phyloP scores from a whole-genome alignment of 2,888 invertebrate species.

The Byasa hedistus region DNA sequence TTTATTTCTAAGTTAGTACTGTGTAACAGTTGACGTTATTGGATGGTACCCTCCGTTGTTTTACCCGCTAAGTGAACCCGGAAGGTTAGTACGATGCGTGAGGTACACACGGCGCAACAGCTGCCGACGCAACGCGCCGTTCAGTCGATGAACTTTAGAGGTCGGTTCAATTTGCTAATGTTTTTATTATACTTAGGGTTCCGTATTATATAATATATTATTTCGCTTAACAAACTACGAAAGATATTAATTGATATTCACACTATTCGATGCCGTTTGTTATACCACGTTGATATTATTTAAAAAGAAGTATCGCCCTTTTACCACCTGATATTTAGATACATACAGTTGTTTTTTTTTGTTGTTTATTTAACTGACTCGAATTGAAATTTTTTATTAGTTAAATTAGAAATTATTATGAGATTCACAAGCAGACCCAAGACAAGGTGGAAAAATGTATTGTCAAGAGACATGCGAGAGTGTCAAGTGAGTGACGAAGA shows the following conservation, averaged over 20 bases:
- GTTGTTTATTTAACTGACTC: too few relatives aligned
- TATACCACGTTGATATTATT: too few relatives aligned
- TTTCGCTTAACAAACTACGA: not conserved
- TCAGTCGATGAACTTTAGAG: slow-evolving; percentile 31
- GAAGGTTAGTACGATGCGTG: slow-evolving; percentile 33
- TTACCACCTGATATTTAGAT: not conserved
- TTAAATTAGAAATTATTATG: too few relatives aligned
- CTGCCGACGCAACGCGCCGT: slow-evolving; percentile 20
- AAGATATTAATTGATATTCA: not conserved
- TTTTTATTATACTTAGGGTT: not conserved
- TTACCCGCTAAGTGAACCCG: slow-evolving; percentile 32
- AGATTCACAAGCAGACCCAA: too few relatives aligned
- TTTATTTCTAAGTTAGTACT: not conserved
- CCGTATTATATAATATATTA: not conserved
- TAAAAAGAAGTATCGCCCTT: too few relatives aligned
- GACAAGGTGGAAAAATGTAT: too few relatives aligned
- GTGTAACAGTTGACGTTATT: not conserved
- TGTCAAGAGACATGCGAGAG: too few relatives aligned
- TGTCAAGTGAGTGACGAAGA: too few relatives aligned
- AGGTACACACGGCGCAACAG: slow-evolving; percentile 32
- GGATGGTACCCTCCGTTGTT: not conserved
- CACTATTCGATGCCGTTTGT: not conserved
- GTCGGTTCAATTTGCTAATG: slow-evolving; percentile 14
- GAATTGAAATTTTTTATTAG: too few relatives aligned
- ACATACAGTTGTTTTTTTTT: too few relatives aligned